These are phyloP conservation scores for Pseudomyrmex cubaensis DNA, from an alignment of 1,140 invertebrate genomes.

Conservation along the genomic window DNA sequence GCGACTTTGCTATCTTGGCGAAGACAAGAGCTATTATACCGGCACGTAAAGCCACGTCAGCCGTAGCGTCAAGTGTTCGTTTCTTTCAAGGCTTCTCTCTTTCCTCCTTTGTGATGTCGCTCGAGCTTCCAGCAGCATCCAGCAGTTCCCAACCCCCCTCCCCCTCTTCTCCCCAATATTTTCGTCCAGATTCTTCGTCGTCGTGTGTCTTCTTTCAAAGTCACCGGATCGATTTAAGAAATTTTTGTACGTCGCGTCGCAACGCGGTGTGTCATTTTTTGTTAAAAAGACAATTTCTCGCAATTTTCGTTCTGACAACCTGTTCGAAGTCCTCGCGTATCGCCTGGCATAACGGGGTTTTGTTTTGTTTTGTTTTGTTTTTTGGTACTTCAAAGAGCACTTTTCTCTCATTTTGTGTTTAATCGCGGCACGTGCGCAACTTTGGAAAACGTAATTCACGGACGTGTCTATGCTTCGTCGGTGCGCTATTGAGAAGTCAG, in stretches of 20 bases:
- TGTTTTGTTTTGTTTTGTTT: background rate
- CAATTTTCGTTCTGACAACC: background rate
- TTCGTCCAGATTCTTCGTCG: constrained; percentile 15
- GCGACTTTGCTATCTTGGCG: constrained; percentile 72
- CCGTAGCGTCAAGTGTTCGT: constrained; percentile 77
- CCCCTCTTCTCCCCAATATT: background rate
- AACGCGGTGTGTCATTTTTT: background rate
- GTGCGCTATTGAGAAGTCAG: constrained; percentile 42
- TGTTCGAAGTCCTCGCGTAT: background rate
- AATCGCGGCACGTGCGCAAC: constrained; percentile 17
- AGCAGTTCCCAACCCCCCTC: background rate
- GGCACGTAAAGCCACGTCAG: constrained; percentile 82
- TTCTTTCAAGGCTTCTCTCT: constrained; percentile 66
- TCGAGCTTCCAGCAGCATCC: background rate
- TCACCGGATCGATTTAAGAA: constrained; percentile 19
- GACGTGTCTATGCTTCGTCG: constrained; percentile 27
- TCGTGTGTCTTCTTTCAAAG: background rate
- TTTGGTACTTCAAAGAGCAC: background rate
- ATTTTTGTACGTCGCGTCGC: background rate
- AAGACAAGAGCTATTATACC: constrained; percentile 81
- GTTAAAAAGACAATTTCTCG: background rate
- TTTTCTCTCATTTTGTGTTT: constrained; percentile 27
- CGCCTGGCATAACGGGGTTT: background rate
- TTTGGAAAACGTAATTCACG: constrained; percentile 4
- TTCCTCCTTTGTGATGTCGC: constrained; percentile 24